phyloP scores from a whole-genome alignment of 2,888 invertebrate species.

The Andrena hattorfiana region DNA sequence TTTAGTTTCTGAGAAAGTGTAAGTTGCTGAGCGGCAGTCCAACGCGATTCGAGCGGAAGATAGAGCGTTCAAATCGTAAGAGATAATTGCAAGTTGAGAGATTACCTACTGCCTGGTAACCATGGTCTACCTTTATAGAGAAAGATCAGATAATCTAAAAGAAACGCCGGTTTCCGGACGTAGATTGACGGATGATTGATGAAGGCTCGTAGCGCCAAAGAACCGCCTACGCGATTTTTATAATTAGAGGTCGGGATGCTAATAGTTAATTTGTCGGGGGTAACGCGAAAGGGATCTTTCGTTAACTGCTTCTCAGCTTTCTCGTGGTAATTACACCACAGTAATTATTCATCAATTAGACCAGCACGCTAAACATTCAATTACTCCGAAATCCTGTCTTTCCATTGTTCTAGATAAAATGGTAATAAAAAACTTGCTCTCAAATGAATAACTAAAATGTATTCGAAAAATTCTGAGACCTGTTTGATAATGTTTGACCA shows the following conservation, averaged over 20 bases:
- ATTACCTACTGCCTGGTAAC: slow-evolving; percentile 52
- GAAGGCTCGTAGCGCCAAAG: slow-evolving; percentile 78
- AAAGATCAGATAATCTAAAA: slow-evolving; percentile 62
- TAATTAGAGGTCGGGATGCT: slow-evolving; percentile 69
- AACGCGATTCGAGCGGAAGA: slow-evolving; percentile 15
- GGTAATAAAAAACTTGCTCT: not conserved
- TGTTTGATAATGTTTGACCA: no score
- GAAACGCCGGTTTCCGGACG: slow-evolving; percentile 50
- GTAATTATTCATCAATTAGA: slow-evolving; percentile 29
- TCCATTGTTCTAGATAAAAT: not conserved
- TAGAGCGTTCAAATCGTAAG: slow-evolving; percentile 43
- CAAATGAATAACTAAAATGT: not conserved
- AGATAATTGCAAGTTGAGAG: slow-evolving; percentile 51
- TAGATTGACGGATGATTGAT: slow-evolving; percentile 80
- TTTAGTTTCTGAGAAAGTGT: not conserved
- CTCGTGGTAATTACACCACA: slow-evolving; percentile 22
- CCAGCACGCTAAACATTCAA: not conserved
- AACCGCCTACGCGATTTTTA: slow-evolving; percentile 73
- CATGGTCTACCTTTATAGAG: slow-evolving; percentile 47
- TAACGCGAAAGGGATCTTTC: slow-evolving; percentile 22
- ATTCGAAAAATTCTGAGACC: no score
- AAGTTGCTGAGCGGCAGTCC: not conserved
- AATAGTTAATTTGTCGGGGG: slow-evolving; percentile 59
- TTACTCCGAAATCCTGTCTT: not conserved
- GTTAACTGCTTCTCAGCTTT: slow-evolving; percentile 33